Evolutionary conservation across 1,140 invertebrate species (phyloP).

Genomic region (Drosophila funebris): DNA sequence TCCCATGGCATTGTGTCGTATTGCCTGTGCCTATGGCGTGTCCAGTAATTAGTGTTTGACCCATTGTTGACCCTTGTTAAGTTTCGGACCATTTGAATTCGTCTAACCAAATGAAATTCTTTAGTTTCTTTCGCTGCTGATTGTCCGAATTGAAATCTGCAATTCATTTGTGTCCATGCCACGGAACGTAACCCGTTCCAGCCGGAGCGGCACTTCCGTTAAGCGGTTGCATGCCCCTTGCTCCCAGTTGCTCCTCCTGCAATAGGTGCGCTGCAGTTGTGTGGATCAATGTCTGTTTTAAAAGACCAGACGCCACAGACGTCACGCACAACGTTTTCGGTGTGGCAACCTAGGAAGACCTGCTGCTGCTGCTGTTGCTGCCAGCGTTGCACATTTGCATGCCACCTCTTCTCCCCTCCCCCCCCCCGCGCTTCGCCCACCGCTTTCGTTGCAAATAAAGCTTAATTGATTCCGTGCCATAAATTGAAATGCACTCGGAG

Average conservation of each 20-base stretch:
- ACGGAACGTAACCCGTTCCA: constrained; percentile 26
- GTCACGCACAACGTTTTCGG: constrained; percentile 15
- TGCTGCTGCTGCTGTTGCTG: constrained; percentile 58
- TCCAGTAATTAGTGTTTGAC: constrained; percentile 21
- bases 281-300: constrained; percentile 27
- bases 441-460: constrained; percentile 8
- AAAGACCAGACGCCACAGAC: constrained; percentile 6
- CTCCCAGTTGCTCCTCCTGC: no score
- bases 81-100: constrained; percentile 30
- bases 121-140: constrained; percentile 18
- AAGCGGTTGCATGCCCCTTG: not conserved
- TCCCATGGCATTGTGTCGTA: not conserved
- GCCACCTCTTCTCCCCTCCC: not conserved
- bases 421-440: not conserved
- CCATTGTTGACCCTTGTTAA: constrained; percentile 32
- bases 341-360: constrained; percentile 41
- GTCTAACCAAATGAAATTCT: constrained; percentile 8
- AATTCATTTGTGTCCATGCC: constrained; percentile 27
- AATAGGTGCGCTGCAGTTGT: constrained; percentile 3
- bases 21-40: not conserved
- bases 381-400: constrained; percentile 43
- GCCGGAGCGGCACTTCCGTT: constrained; percentile 32
- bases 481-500: constrained; percentile 68
- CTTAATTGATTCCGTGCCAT: constrained; percentile 71
- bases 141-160: constrained; percentile 39